Evolutionary conservation across 2,113 vertebrate genomes (phyloP).

Genomic region (Ibidorhyncha struthersii): DNA sequence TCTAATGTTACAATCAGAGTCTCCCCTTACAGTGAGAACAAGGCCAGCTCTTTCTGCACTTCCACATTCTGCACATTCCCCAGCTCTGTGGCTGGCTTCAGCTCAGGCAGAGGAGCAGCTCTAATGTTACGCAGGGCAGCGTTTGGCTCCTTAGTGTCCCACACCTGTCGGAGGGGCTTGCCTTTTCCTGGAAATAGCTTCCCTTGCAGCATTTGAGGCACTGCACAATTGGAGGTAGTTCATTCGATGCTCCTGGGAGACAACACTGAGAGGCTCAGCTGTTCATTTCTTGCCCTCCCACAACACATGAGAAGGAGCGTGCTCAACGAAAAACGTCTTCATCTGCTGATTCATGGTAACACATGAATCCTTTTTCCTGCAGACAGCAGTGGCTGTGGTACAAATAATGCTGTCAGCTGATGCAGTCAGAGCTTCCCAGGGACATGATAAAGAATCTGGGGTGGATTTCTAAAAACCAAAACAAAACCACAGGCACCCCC

Average conservation of each 20-base stretch:
- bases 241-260: conserved; percentile 35
- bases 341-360: conserved; percentile 58
- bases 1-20: background rate
- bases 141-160: conserved; percentile 47
- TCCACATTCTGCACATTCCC: conserved; percentile 52
- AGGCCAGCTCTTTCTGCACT: conserved; percentile 44
- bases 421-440: background rate
- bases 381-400: background rate
- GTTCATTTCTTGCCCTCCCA: conserved; percentile 26
- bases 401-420: background rate
- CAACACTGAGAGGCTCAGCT: conserved; percentile 23
- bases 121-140: background rate
- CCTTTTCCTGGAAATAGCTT: conserved; percentile 5
- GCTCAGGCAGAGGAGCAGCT: background rate
- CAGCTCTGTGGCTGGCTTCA: background rate
- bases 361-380: background rate
- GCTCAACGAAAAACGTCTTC: background rate
- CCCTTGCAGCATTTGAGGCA: background rate
- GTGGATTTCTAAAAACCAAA: background rate
- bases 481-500: background rate
- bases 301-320: background rate
- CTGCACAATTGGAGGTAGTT: background rate
- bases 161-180: conserved; percentile 32
- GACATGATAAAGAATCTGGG: background rate
- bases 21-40: conserved; percentile 24